A percentile compares a stretch with the other conserved stretches of the same genome.
Evolutionary conservation across 1,140 invertebrate genomes (phyloP).

Genomic region (Drosophila sucinea): DNA sequence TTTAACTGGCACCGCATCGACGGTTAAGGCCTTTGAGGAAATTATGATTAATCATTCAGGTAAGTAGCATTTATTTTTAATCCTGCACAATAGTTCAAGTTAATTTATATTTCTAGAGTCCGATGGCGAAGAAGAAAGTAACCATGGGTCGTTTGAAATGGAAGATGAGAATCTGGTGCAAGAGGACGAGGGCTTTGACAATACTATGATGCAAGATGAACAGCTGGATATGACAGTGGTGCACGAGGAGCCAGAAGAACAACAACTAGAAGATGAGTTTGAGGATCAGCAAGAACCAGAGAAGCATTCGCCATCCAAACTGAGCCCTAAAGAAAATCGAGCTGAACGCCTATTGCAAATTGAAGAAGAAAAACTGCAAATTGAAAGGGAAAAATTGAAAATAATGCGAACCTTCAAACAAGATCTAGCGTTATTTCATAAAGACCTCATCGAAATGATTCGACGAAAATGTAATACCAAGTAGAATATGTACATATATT

Average conservation of each 20-base stretch:
- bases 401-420: constrained; percentile 33
- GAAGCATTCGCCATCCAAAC: too few species aligned
- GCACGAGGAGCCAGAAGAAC: neutral
- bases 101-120: neutral
- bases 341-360: constrained; percentile 19
- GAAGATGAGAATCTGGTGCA: neutral
- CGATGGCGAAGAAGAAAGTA: neutral
- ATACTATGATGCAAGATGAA: neutral
- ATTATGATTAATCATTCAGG: constrained; percentile 6
- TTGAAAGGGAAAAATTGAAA: constrained; percentile 37
- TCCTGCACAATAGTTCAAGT: too few species aligned
- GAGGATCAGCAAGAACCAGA: too few species aligned
- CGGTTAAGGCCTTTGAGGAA: constrained; percentile 7
- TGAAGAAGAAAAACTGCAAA: constrained; percentile 29
- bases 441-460: constrained; percentile 27
- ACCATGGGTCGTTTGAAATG: neutral
- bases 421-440: constrained; percentile 34
- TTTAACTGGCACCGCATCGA: constrained; percentile 15
- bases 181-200: neutral
- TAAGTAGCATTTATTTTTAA: neutral
- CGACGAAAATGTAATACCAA: neutral
- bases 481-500: neutral
- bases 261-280: neutral
- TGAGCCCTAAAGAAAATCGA: neutral
- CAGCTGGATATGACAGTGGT: neutral